Evolutionary conservation across 1,140 invertebrate species (phyloP).

Genomic region (Papilio polyxenes): DNA sequence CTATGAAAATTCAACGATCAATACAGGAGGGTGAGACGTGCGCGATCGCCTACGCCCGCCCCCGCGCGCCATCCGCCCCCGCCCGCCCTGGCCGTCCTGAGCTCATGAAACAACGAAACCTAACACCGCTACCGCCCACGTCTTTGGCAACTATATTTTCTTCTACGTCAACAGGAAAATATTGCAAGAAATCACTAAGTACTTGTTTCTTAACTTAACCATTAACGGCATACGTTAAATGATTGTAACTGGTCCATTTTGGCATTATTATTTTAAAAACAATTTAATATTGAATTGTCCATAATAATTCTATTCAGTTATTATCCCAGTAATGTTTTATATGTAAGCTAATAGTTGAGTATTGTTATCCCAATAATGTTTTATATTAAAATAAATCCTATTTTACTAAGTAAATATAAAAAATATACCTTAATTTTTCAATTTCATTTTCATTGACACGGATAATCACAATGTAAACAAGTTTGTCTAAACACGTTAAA

Average conservation of each 20-base stretch:
- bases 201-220: background rate
- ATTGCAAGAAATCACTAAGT: constrained; percentile 1
- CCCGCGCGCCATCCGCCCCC: constrained; percentile 57
- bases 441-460: background rate
- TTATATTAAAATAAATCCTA: too few relatives aligned
- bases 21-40: constrained; percentile 65
- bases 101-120: constrained; percentile 53
- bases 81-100: constrained; percentile 53
- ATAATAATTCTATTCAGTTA: background rate
- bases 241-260: background rate
- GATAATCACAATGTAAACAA: background rate
- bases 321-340: background rate
- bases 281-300: background rate
- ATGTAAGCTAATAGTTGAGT: too few relatives aligned
- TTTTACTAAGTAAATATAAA: background rate
- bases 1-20: constrained; percentile 72
- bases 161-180: constrained; percentile 52
- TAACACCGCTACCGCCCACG: constrained; percentile 65
- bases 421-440: constrained; percentile 29
- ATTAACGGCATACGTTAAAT: background rate
- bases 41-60: constrained; percentile 66
- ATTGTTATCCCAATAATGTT: too few relatives aligned
- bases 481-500: background rate
- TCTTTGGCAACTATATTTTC: constrained; percentile 50
- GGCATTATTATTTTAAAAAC: background rate